Conservation (phyloP, 2,797 vertebrate species). For the Crax fasciolata region DNA sequence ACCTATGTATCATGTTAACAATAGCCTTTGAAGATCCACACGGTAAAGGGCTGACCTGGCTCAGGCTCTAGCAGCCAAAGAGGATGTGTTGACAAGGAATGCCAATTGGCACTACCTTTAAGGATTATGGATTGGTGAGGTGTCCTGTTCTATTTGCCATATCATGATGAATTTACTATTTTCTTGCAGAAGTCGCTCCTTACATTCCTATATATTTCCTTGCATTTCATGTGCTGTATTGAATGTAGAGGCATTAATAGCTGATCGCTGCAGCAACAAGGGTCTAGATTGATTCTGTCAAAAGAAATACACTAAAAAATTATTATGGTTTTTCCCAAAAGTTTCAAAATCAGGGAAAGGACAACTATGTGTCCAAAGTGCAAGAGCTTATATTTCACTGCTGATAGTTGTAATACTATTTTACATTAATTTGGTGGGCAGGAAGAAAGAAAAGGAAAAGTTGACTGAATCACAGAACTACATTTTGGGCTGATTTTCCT, state of each 20-base stretch:
- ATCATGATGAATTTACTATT: neutral
- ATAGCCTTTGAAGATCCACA: neutral
- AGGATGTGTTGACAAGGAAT: neutral
- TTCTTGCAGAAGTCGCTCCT: neutral
- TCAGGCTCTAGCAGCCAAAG: neutral
- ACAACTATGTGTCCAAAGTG: neutral
- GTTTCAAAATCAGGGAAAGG: neutral
- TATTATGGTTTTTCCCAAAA: neutral
- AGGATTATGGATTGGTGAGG: neutral
- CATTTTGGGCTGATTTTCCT: neutral
- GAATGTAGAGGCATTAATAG: neutral
- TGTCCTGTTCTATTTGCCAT: fast-evolving
- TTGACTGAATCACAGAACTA: neutral
- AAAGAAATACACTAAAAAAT: neutral
- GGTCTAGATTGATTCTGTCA: neutral
- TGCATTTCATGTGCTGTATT: neutral
- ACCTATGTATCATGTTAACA: fast-evolving
- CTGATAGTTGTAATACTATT: neutral
- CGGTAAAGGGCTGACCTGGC: neutral
- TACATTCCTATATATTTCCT: neutral
- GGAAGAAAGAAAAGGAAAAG: neutral
- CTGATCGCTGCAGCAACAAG: neutral
- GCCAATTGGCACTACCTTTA: neutral
- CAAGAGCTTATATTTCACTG: neutral
- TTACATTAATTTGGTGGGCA: neutral